Percentiles rank a stretch among this genome's conserved stretches.
phyloP scores from a whole-genome alignment of 2,113 vertebrate genomes.

The Plectropomus leopardus region DNA sequence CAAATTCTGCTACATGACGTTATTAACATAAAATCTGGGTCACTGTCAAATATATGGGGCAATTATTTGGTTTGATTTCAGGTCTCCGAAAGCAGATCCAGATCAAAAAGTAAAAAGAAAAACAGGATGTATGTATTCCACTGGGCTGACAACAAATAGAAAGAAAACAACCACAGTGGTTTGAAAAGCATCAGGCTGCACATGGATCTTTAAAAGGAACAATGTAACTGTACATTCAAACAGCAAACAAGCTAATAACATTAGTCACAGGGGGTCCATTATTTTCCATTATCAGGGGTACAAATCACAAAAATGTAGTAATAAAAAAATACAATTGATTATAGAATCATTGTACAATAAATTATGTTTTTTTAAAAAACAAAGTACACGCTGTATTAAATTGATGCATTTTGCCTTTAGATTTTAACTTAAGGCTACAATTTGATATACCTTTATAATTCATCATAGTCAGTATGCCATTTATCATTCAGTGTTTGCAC shows the following conservation, averaged over 20 bases:
- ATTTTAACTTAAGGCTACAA: not conserved
- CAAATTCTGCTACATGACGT: constrained; percentile 42
- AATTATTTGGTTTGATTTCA: constrained; percentile 58
- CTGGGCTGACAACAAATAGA: not conserved
- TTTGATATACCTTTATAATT: not conserved
- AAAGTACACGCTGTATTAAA: not conserved
- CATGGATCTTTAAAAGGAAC: not conserved
- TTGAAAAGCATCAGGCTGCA: not conserved
- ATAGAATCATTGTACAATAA: not conserved
- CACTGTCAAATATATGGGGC: constrained; percentile 50
- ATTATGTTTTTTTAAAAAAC: not conserved
- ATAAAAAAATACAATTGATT: not conserved
- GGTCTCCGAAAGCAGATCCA: constrained; percentile 33
- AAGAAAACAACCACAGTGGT: constrained; percentile 8
- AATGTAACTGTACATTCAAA: not conserved
- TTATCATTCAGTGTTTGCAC: not conserved
- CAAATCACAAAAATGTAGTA: not conserved
- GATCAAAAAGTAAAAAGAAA: constrained; percentile 39
- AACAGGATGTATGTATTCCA: constrained; percentile 27
- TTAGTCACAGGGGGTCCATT: not conserved
- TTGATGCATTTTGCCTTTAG: not conserved
- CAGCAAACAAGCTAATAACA: not conserved
- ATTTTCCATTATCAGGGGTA: not conserved
- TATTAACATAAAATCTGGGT: constrained; percentile 59
- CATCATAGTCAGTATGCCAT: not conserved